phyloP scores from a whole-genome alignment of 2,113 vertebrate genomes.

The Sinocyclocheilus grahami region DNA sequence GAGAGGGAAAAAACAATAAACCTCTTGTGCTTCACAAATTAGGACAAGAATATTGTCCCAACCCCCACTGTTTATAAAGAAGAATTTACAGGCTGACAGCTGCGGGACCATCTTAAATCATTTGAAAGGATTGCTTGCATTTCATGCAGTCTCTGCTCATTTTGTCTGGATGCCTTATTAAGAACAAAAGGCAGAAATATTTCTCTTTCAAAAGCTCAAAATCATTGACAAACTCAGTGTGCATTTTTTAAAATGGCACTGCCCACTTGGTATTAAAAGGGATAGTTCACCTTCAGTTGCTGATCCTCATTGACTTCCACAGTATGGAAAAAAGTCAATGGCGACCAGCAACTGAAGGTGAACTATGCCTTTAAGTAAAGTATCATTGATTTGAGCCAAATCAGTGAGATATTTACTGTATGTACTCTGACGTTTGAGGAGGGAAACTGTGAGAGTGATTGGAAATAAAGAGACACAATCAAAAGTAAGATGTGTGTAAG shows the following conservation, averaged over 20 bases:
- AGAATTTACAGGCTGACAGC: constrained; percentile 74
- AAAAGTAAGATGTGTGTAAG: neutral
- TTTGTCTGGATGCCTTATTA: neutral
- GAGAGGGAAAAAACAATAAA: constrained; percentile 60
- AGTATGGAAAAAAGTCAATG: no score
- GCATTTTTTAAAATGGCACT: neutral
- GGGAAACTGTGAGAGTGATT: neutral
- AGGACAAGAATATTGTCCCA: constrained; percentile 48
- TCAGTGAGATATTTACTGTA: neutral
- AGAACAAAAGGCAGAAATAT: constrained; percentile 8
- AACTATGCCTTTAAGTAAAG: no score
- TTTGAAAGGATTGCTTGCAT: constrained; percentile 58
- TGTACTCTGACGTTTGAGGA: neutral
- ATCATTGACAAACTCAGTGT: no score
- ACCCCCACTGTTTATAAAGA: constrained; percentile 65
- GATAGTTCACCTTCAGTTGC: no score
- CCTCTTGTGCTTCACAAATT: constrained; percentile 64
- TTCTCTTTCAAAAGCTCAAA: constrained; percentile 11
- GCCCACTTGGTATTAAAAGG: no score
- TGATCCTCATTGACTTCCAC: no score
- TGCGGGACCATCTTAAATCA: constrained; percentile 67
- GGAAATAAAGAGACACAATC: neutral
- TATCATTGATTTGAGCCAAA: neutral
- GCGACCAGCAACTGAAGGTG: no score
- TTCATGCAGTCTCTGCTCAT: constrained; percentile 10